Conservation (phyloP, 2,797 vertebrate genomes). For the Myotis vivesi region DNA sequence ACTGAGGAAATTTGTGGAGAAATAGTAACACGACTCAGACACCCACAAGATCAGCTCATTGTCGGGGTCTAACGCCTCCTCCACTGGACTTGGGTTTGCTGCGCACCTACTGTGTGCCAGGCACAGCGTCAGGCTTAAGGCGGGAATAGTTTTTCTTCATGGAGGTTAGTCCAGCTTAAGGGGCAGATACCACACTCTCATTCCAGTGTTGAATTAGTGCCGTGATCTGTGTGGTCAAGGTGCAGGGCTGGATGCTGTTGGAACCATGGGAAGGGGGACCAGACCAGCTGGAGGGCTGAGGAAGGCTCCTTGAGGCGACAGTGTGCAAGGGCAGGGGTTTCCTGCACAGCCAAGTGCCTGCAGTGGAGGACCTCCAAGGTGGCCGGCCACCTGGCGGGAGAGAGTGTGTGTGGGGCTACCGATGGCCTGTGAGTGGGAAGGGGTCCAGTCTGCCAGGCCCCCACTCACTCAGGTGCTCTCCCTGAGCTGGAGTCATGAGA, state of each 20-base stretch:
- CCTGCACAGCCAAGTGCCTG: not conserved
- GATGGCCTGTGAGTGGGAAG: too few relatives aligned
- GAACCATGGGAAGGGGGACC: not conserved
- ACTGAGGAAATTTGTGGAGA: constrained; percentile 55
- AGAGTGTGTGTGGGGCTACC: not conserved
- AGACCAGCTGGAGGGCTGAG: not conserved
- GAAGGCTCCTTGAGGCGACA: not conserved
- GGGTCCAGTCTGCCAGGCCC: not conserved
- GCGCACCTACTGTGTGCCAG: not conserved
- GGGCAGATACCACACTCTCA: not conserved
- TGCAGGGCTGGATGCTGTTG: not conserved
- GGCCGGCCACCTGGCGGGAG: not conserved
- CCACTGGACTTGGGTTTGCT: too few relatives aligned
- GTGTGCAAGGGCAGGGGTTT: not conserved
- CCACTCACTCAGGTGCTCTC: not conserved
- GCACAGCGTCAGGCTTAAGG: not conserved
- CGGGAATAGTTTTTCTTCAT: not conserved
- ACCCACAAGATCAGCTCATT: not conserved
- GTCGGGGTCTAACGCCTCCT: not conserved
- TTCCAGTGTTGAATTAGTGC: not conserved
- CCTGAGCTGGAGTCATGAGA: not conserved
- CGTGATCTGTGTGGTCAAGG: too few relatives aligned
- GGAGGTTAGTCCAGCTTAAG: not conserved
- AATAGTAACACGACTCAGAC: not conserved
- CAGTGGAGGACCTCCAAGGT: not conserved